These are phyloP conservation scores for Hyles lineata DNA, from an alignment of 2,888 invertebrate genomes.

Conservation along the genomic window DNA sequence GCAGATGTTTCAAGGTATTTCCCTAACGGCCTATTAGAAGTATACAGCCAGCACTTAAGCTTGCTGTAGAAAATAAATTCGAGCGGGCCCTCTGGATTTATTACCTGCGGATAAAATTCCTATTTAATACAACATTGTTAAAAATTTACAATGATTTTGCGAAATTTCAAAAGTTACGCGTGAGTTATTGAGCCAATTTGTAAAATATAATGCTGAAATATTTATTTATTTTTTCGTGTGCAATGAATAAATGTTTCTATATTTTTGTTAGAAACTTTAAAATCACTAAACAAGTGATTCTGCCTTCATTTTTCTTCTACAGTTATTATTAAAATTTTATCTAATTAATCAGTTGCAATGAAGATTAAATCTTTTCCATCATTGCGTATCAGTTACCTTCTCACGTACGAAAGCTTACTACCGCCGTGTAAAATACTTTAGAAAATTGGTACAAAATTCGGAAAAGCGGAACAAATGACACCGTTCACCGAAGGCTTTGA, in stretches of 20 bases:
- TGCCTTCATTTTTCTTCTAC: too few relatives aligned
- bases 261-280: not conserved
- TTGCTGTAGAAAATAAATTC: conserved; percentile 48
- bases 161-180: not conserved
- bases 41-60: conserved; percentile 48
- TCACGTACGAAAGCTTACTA: too few relatives aligned
- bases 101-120: conserved; percentile 33
- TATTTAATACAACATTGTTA: conserved; percentile 24
- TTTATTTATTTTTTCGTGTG: conserved; percentile 35
- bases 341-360: not conserved
- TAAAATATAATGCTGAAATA: conserved; percentile 39
- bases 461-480: not conserved
- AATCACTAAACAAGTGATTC: not conserved
- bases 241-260: not conserved
- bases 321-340: too few relatives aligned
- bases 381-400: too few relatives aligned
- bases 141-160: conserved; percentile 22
- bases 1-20: conserved; percentile 50
- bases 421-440: too few relatives aligned
- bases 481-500: not conserved
- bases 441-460: not conserved
- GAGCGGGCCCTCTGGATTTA: conserved; percentile 45
- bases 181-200: not conserved
- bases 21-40: conserved; percentile 52
- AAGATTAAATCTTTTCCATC: not conserved